Evolutionary conservation across 1,140 invertebrate species (phyloP).

Genomic region (Drosophila busckii): DNA sequence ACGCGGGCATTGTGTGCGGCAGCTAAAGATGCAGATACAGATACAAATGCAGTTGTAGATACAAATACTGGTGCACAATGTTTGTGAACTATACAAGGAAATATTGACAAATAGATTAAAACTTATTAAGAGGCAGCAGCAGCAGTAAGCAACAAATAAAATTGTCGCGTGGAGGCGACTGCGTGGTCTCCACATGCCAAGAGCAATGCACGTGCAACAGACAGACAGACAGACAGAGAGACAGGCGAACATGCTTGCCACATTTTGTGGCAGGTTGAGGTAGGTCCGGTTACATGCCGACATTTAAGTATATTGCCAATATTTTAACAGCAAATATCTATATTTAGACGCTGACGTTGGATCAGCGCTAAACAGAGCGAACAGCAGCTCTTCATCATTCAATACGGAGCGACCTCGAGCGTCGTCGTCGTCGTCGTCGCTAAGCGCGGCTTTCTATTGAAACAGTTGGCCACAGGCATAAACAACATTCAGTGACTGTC

Average conservation of each 20-base stretch:
- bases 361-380: conserved; percentile 12
- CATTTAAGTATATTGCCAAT: conserved; percentile 66
- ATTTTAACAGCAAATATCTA: conserved; percentile 74
- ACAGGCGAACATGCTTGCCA: conserved; percentile 2
- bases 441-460: conserved; percentile 63
- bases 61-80: conserved; percentile 32
- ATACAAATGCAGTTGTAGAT: conserved; percentile 21
- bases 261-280: conserved; percentile 42
- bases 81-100: conserved; percentile 68
- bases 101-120: conserved; percentile 76
- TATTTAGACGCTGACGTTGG: conserved; percentile 67
- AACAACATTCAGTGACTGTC: no score
- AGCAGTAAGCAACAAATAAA: conserved; percentile 26
- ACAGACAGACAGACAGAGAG: conserved; percentile 2
- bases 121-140: conserved; percentile 61
- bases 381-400: conserved; percentile 2
- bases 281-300: conserved; percentile 39
- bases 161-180: conserved; percentile 44
- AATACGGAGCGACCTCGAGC: conserved; percentile 9
- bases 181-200: conserved; percentile 25
- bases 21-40: conserved; percentile 17
- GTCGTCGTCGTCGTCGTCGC: conserved; percentile 44
- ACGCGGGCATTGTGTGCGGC: conserved; percentile 57
- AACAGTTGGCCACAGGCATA: conserved; percentile 65
- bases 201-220: conserved; percentile 36